phyloP scores from a whole-genome alignment of 2,797 vertebrate species.

The Sus cebifrons region DNA sequence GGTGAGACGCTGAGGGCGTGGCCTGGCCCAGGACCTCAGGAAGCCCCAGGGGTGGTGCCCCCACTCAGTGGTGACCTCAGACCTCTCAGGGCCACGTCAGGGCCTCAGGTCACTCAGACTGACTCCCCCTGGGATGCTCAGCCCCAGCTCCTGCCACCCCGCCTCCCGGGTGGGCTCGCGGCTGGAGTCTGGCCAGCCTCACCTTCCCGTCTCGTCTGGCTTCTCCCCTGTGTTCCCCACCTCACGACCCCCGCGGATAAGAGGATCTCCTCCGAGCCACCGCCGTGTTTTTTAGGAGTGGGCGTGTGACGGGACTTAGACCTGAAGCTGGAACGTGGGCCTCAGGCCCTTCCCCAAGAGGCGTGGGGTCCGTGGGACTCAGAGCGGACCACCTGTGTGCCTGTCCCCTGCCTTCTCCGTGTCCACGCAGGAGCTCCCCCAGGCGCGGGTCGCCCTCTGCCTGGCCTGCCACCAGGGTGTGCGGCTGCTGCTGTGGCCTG shows the following conservation, averaged over 20 bases:
- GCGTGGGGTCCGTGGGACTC: not conserved
- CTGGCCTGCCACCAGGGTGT: not conserved
- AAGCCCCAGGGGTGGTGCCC: not conserved
- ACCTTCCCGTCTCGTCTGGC: not conserved
- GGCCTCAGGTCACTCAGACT: not conserved
- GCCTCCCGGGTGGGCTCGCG: fast-evolving
- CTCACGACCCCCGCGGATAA: not conserved
- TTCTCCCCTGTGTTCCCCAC: not conserved
- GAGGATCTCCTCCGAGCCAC: not conserved
- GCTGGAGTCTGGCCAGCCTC: not conserved
- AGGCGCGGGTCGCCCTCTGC: not conserved
- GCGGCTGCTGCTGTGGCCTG: not conserved
- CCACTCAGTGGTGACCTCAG: not conserved
- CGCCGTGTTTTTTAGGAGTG: not conserved
- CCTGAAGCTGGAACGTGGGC: not conserved
- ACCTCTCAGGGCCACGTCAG: not conserved
- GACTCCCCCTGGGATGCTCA: fast-evolving
- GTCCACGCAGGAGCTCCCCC: not conserved
- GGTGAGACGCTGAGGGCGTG: too few relatives aligned
- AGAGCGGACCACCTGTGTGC: not conserved
- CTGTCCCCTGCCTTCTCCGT: too few relatives aligned
- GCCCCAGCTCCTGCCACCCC: not conserved
- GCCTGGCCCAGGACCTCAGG: fast-evolving
- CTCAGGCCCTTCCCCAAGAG: not conserved
- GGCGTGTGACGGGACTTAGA: not conserved